Evolutionary conservation across 30 jellyfish, hydroid and myxozoan species (phyloP).

Genomic region (Mastigias papua): DNA sequence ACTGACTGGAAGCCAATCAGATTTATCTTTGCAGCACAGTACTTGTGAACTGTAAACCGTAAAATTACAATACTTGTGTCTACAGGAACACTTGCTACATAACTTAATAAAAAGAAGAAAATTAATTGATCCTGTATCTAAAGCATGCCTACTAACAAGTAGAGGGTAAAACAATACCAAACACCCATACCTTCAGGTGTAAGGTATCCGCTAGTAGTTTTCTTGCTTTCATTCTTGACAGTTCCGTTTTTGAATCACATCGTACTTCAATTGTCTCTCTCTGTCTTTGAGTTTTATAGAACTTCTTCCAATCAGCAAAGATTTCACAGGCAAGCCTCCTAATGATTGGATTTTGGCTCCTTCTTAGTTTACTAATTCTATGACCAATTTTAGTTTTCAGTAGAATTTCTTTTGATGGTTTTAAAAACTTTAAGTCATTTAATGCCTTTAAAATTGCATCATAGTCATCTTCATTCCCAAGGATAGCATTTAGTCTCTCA

Average conservation of each 20-base stretch:
- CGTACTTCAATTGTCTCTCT: slow-evolving; percentile 86
- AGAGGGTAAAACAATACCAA: background rate
- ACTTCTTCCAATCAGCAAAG: slow-evolving; percentile 82
- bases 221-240: slow-evolving; percentile 82
- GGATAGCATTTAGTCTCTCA: slow-evolving; percentile 39
- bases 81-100: too few species aligned
- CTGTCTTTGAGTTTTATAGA: slow-evolving; percentile 69
- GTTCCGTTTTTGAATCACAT: slow-evolving; percentile 84
- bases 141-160: too few species aligned
- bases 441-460: slow-evolving; percentile 50
- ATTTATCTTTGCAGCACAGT: too few species aligned
- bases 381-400: slow-evolving; percentile 90
- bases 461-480: slow-evolving; percentile 39
- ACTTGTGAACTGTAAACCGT: too few species aligned
- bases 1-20: too few species aligned
- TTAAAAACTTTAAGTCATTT: slow-evolving; percentile 58
- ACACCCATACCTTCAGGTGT: slow-evolving; percentile 32
- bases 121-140: too few species aligned
- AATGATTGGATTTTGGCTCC: slow-evolving; percentile 63
- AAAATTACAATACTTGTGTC: too few species aligned
- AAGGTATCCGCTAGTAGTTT: slow-evolving; percentile 71
- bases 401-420: slow-evolving; percentile 90
- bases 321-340: slow-evolving; percentile 70
- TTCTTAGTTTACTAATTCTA: slow-evolving; percentile 75
- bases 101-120: too few species aligned